phyloP scores from a whole-genome alignment of 2,113 vertebrate species.

The Chrysochloris asiatica region DNA sequence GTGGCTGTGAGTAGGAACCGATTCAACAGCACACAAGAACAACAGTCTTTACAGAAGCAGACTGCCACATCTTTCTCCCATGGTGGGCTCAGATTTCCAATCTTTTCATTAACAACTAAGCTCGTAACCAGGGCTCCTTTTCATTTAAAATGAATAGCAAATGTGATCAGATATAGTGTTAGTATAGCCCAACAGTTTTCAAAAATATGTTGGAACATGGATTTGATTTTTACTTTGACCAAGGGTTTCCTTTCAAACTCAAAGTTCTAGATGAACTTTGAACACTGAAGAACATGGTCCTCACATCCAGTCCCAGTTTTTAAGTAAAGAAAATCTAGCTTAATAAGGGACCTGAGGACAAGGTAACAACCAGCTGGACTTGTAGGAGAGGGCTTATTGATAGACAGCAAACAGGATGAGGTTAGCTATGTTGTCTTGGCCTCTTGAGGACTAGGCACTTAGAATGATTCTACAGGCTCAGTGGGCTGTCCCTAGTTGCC shows the following conservation, averaged over 20 bases:
- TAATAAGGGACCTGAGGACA: not conserved
- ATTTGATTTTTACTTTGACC: not conserved
- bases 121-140: not conserved
- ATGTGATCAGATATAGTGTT: not conserved
- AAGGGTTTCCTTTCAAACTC: conserved; percentile 25
- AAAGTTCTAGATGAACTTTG: not conserved
- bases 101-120: not conserved
- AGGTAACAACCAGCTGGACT: not conserved
- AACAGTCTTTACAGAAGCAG: not conserved
- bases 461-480: not conserved
- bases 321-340: not conserved
- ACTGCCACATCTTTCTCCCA: not conserved
- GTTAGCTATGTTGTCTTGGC: not conserved
- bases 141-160: not conserved
- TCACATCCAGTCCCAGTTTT: not conserved
- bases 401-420: not conserved
- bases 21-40: no score
- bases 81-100: not conserved
- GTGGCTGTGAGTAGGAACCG: no score
- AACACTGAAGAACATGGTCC: not conserved
- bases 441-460: not conserved
- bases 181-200: not conserved
- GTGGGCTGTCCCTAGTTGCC: not conserved
- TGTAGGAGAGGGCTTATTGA: not conserved
- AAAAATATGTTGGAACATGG: conserved; percentile 8